A percentile compares a stretch with the other conserved stretches of the same genome.
Conservation (phyloP, 1,140 invertebrate species). For the Heliconius congener region DNA sequence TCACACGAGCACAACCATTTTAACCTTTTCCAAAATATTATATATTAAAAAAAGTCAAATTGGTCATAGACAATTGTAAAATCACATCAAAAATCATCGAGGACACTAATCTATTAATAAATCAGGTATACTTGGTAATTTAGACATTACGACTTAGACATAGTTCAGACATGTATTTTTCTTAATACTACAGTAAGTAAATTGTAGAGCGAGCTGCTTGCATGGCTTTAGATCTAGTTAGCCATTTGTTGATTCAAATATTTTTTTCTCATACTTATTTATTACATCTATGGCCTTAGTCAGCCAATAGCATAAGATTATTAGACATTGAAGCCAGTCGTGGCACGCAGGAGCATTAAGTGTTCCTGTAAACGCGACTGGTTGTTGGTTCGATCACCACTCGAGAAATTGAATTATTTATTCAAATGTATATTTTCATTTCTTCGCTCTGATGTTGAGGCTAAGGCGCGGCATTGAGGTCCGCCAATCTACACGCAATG, state of each 20-base stretch:
- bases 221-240: background rate
- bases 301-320: background rate
- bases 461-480: no score
- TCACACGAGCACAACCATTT: conserved; percentile 1
- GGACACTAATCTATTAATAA: conserved; percentile 49
- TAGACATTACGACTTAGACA: conserved; percentile 61
- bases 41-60: conserved; percentile 14
- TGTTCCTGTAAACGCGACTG: no score
- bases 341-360: no score
- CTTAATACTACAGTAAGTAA: conserved; percentile 56
- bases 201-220: conserved; percentile 21
- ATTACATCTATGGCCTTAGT: background rate
- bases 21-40: background rate
- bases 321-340: no score
- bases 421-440: no score
- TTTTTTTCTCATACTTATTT: background rate
- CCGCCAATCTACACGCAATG: no score
- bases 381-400: no score
- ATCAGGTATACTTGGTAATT: conserved; percentile 47
- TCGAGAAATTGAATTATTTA: no score
- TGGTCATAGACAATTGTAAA: conserved; percentile 38
- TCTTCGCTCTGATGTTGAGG: no score
- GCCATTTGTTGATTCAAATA: background rate
- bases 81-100: conserved; percentile 50
- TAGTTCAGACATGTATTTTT: conserved; percentile 75